These are phyloP conservation scores for Meghimatium bilineatum DNA, from an alignment of 2,888 invertebrate genomes.

Conservation along the genomic window DNA sequence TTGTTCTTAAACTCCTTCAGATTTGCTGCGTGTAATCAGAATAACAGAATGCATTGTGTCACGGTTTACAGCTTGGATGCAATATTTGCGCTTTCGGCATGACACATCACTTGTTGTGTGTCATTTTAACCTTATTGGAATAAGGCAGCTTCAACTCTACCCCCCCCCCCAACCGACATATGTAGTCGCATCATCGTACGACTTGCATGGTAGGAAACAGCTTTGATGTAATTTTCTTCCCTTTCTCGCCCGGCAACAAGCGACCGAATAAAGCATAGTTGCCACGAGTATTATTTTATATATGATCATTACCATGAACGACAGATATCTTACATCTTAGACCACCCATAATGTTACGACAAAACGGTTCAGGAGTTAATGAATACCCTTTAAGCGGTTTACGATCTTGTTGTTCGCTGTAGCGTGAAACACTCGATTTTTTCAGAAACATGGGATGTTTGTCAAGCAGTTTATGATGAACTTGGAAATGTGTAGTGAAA, in stretches of 20 bases:
- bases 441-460: neutral
- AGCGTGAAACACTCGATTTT: neutral
- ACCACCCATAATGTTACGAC: neutral
- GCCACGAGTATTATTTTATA: neutral
- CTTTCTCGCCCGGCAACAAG: neutral
- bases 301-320: neutral
- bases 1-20: no score
- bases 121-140: no score
- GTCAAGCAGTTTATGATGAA: constrained; percentile 3
- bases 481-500: neutral
- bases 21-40: no score
- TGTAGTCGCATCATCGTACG: no score
- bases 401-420: neutral
- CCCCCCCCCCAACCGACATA: no score
- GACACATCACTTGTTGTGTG: no score
- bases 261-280: neutral
- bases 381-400: neutral
- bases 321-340: neutral
- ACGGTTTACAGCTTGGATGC: no score
- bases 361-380: neutral
- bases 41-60: no score
- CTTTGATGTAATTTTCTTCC: neutral
- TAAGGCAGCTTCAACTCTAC: no score
- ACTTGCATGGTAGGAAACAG: no score
- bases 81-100: no score